Evolutionary conservation across 2,113 vertebrate genomes (phyloP).

Genomic region (Eidolon helvum): DNA sequence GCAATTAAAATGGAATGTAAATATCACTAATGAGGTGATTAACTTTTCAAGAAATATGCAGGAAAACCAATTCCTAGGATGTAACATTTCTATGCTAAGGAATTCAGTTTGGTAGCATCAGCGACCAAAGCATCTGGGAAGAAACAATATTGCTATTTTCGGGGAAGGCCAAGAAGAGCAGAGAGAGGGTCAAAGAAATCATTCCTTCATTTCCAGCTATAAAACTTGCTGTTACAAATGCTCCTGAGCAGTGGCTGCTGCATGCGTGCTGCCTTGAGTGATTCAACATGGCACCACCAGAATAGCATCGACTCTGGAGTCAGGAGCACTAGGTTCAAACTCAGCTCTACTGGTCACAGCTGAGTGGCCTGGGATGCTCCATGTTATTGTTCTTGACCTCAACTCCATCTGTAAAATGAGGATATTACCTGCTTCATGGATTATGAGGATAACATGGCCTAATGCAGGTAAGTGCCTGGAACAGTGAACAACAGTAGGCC

Average conservation of each 20-base stretch:
- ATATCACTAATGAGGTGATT: slow-evolving; percentile 75
- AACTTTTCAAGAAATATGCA: slow-evolving; percentile 64
- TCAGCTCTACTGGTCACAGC: neutral
- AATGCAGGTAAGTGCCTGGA: neutral
- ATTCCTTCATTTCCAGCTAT: neutral
- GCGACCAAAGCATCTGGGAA: neutral
- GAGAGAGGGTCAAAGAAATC: neutral
- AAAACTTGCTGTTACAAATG: neutral
- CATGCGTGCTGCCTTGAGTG: accelerated
- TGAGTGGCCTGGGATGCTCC: neutral
- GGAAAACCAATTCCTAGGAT: slow-evolving; percentile 18
- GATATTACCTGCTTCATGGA: too few species aligned
- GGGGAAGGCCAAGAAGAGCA: neutral
- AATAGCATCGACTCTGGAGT: neutral
- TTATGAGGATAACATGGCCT: neutral
- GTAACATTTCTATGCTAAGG: neutral
- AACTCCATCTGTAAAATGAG: neutral
- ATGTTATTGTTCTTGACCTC: neutral
- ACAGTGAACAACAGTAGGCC: neutral
- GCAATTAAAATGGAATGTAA: slow-evolving; percentile 78
- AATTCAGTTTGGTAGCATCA: neutral
- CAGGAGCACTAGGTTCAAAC: neutral
- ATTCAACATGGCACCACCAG: neutral
- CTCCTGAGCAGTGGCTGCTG: neutral
- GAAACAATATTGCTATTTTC: neutral